Percentiles rank a stretch among this genome's conserved stretches.
These are phyloP conservation scores for Oreohelix idahoensis DNA, from an alignment of 1,140 invertebrate genomes.

Conservation along the genomic window DNA sequence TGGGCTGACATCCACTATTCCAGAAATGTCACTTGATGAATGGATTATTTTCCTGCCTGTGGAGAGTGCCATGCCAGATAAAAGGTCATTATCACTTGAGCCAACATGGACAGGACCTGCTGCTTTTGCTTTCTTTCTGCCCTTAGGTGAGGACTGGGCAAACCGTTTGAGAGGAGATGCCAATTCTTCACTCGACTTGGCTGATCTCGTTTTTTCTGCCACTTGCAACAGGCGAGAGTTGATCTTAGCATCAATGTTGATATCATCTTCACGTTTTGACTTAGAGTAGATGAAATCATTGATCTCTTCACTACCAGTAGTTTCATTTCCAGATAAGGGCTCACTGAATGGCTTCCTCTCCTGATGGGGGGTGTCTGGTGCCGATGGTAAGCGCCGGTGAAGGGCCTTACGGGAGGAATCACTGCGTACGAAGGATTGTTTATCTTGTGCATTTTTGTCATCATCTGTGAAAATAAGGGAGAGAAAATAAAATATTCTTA, in stretches of 20 bases:
- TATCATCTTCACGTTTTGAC: constrained; percentile 29
- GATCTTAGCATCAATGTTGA: constrained; percentile 45
- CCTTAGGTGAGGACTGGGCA: constrained; percentile 54
- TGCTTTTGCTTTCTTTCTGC: constrained; percentile 50
- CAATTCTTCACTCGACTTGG: constrained; percentile 42
- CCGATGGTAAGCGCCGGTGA: constrained; percentile 61
- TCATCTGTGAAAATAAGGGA: not conserved
- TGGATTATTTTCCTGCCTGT: not conserved
- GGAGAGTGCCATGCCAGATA: not conserved
- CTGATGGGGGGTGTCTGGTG: constrained; percentile 58
- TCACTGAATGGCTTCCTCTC: constrained; percentile 38
- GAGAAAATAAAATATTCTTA: too few species aligned
- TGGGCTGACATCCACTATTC: constrained; percentile 15
- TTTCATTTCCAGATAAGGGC: constrained; percentile 31
- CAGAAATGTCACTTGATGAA: not conserved
- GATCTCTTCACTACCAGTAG: constrained; percentile 9
- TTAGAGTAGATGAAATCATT: constrained; percentile 15
- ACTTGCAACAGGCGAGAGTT: constrained; percentile 42
- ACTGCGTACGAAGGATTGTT: constrained; percentile 59
- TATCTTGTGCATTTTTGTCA: not conserved
- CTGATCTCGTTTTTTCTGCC: constrained; percentile 30
- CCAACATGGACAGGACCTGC: constrained; percentile 1
- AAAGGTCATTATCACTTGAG: constrained; percentile 2
- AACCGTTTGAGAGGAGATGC: constrained; percentile 37
- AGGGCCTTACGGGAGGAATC: constrained; percentile 63